Conservation (phyloP, 2,888 invertebrate genomes). For the Branchipolynoe longqiensis region DNA sequence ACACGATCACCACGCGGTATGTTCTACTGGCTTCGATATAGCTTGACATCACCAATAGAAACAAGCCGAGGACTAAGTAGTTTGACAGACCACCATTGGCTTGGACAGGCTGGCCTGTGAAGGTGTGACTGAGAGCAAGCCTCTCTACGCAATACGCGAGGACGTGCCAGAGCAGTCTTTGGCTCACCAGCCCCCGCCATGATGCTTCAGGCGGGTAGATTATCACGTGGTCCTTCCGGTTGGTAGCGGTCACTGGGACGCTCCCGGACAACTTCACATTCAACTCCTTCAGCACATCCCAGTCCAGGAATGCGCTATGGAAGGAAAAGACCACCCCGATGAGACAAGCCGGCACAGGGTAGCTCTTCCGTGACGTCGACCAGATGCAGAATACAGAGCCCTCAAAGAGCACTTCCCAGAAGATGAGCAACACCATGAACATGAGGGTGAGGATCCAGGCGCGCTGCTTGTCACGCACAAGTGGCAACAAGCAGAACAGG, state of each 20-base stretch:
- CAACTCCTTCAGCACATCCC: background rate
- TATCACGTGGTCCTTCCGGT: background rate
- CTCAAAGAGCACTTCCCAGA: slow-evolving; percentile 19
- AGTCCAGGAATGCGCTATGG: slow-evolving; percentile 14
- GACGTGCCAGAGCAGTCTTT: slow-evolving; percentile 14
- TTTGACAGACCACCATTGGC: background rate
- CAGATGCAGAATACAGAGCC: background rate
- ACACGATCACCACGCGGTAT: background rate
- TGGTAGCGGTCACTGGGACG: background rate
- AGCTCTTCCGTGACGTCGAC: background rate
- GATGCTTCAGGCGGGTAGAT: background rate
- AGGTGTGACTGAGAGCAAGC: background rate
- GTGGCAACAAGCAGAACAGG: slow-evolving; percentile 7
- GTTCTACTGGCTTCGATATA: slow-evolving; percentile 1
- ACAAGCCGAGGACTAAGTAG: background rate
- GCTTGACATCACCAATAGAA: background rate
- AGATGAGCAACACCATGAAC: background rate
- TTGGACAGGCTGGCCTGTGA: background rate
- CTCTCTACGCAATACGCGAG: slow-evolving; percentile 20
- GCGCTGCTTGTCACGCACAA: slow-evolving; percentile 11
- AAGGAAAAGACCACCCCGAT: slow-evolving; percentile 14
- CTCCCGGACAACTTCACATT: background rate
- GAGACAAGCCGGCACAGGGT: slow-evolving; percentile 23
- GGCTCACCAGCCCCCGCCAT: background rate
- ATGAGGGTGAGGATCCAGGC: slow-evolving; percentile 28